phyloP scores from a whole-genome alignment of 1,140 invertebrate species.

The Hermetia illucens region DNA sequence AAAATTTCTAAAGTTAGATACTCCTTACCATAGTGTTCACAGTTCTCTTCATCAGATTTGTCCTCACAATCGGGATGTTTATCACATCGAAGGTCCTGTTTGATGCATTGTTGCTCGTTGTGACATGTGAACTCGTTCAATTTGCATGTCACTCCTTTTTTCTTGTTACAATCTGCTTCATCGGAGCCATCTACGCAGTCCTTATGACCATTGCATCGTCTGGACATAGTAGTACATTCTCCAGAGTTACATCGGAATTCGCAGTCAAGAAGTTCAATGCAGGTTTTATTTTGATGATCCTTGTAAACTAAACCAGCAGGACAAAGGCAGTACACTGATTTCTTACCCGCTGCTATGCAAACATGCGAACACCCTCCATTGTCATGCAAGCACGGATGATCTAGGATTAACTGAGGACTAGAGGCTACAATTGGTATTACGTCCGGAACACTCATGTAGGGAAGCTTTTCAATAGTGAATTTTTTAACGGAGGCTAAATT shows the following conservation, averaged over 20 bases:
- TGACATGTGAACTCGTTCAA: slow-evolving; percentile 43
- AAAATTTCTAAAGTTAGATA: background rate
- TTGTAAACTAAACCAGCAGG: slow-evolving; percentile 37
- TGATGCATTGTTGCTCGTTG: slow-evolving; percentile 32
- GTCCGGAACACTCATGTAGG: slow-evolving; percentile 4
- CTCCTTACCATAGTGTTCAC: slow-evolving; percentile 27
- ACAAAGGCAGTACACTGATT: slow-evolving; percentile 39
- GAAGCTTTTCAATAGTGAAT: slow-evolving; percentile 13
- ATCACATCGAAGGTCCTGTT: slow-evolving; percentile 47
- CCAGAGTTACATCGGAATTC: slow-evolving; percentile 38
- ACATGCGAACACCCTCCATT: slow-evolving; percentile 62
- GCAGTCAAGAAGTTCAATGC: slow-evolving; percentile 34
- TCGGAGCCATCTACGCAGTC: slow-evolving; percentile 55
- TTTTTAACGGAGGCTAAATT: slow-evolving; percentile 21
- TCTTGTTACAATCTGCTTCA: slow-evolving; percentile 42
- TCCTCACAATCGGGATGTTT: slow-evolving; percentile 58
- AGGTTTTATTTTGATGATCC: slow-evolving; percentile 34
- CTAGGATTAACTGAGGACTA: slow-evolving; percentile 3
- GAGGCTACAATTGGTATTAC: slow-evolving; percentile 15
- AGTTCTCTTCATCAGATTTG: slow-evolving; percentile 58
- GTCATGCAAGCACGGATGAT: slow-evolving; percentile 42
- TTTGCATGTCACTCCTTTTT: slow-evolving; percentile 32
- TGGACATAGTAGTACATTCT: slow-evolving; percentile 45
- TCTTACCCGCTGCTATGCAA: slow-evolving; percentile 35
- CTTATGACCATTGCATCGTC: slow-evolving; percentile 51